Conservation (phyloP, 2,797 vertebrate genomes). For the Lycodopsis pacificus region DNA sequence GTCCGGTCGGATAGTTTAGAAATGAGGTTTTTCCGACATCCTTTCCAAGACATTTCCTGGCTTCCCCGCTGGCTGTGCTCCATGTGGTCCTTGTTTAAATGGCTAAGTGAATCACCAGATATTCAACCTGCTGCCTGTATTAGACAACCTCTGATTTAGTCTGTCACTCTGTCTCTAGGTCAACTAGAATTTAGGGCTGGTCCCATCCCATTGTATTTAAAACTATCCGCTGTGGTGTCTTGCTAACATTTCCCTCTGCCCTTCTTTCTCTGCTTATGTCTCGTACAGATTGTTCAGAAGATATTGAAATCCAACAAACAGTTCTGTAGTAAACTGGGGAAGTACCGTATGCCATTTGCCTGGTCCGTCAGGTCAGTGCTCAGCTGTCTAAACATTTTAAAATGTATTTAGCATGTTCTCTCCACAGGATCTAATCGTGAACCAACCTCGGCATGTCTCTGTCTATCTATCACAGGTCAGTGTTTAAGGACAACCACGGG, state of each 20-base stretch:
- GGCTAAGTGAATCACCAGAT: slow-evolving; percentile 68
- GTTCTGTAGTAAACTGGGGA: slow-evolving; percentile 95
- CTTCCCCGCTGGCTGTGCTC: slow-evolving; percentile 46
- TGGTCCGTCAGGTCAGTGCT: slow-evolving; percentile 94
- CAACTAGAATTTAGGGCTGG: slow-evolving; percentile 36
- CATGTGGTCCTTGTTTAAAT: slow-evolving; percentile 65
- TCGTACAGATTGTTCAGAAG: slow-evolving; percentile 92
- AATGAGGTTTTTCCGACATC: slow-evolving; percentile 59
- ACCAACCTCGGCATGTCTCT: neutral
- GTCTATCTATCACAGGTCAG: slow-evolving; percentile 81
- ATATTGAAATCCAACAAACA: slow-evolving; percentile 96
- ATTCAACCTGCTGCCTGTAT: slow-evolving; percentile 54
- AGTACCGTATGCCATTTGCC: slow-evolving; percentile 97
- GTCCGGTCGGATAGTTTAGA: slow-evolving; percentile 48
- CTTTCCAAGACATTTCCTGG: slow-evolving; percentile 61
- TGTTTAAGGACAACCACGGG: slow-evolving; percentile 98
- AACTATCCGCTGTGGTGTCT: slow-evolving; percentile 38
- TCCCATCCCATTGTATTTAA: slow-evolving; percentile 35
- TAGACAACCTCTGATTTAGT: slow-evolving; percentile 57
- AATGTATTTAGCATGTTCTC: neutral
- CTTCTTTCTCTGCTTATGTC: slow-evolving; percentile 30
- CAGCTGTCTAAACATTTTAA: slow-evolving; percentile 6
- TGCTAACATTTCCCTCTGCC: slow-evolving; percentile 26
- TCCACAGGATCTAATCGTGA: neutral
- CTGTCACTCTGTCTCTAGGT: slow-evolving; percentile 36